A percentile compares a stretch with the other conserved stretches of the same genome.
Conservation (phyloP, 1,140 invertebrate species). For the Apocrypta bakeri region DNA sequence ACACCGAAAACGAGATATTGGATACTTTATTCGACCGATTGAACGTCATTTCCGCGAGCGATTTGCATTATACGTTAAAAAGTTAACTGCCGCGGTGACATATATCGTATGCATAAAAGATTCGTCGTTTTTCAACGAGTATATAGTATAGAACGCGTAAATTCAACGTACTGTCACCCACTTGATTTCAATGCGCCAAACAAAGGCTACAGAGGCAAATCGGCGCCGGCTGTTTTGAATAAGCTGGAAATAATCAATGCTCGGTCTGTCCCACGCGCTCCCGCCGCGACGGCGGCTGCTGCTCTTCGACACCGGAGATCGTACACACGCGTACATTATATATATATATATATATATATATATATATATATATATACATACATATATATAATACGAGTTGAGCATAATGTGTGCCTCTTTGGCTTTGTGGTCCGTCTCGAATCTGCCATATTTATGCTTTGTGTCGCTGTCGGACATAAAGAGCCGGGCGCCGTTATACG, state of each 20-base stretch:
- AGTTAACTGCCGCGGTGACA: too few species aligned
- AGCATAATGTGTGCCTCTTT: neutral
- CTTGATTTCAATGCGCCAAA: neutral
- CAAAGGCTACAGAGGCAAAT: constrained; percentile 5
- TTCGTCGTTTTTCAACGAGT: too few species aligned
- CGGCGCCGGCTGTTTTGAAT: constrained; percentile 26
- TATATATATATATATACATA: too few species aligned
- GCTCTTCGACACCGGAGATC: constrained; percentile 12
- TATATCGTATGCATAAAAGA: too few species aligned
- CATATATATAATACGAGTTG: neutral
- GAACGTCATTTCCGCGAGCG: neutral
- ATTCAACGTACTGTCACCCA: neutral
- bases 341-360: neutral
- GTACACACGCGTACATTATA: too few species aligned
- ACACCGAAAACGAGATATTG: neutral
- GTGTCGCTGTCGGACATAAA: constrained; percentile 14
- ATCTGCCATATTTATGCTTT: constrained; percentile 15
- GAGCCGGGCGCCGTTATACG: neutral
- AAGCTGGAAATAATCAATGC: constrained; percentile 34
- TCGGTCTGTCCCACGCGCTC: neutral
- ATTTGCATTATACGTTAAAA: too few species aligned
- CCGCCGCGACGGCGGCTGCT: neutral
- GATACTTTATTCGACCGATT: neutral
- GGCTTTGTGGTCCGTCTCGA: neutral
- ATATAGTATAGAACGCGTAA: neutral